A percentile compares a stretch with the other conserved stretches of the same genome.
Evolutionary conservation across 2,888 invertebrate species (phyloP).

Genomic region (Molanna angustata): DNA sequence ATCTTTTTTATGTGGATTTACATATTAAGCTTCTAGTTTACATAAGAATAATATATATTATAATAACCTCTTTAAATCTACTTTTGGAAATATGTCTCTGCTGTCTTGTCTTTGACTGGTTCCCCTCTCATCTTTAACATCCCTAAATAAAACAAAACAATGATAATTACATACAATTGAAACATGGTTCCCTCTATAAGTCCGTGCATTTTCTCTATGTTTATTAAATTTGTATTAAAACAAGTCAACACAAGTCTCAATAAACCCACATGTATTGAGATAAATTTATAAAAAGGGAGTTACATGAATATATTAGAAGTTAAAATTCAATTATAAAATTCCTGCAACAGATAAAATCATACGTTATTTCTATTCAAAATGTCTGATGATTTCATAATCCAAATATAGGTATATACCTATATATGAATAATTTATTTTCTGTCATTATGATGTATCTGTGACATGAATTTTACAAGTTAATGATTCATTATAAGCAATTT

Average conservation of each 20-base stretch:
- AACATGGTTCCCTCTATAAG: neutral
- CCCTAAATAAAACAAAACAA: slow-evolving; percentile 18
- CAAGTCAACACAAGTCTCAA: slow-evolving; percentile 11
- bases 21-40: too few species aligned
- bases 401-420: too few species aligned
- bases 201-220: slow-evolving; percentile 9
- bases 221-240: slow-evolving; percentile 2
- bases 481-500: too few species aligned
- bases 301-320: neutral
- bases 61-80: too few species aligned
- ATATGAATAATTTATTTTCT: too few species aligned
- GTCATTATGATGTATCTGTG: too few species aligned
- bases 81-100: too few species aligned
- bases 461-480: too few species aligned
- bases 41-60: too few species aligned
- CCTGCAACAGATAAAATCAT: neutral
- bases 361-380: too few species aligned
- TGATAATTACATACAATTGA: neutral
- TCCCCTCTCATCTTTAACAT: slow-evolving; percentile 14
- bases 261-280: slow-evolving; percentile 15
- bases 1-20: too few species aligned
- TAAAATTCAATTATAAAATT: neutral
- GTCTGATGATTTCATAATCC: too few species aligned
- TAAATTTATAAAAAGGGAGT: neutral
- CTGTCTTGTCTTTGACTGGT: slow-evolving; percentile 7